phyloP scores from a whole-genome alignment of 2,113 vertebrate species.

The Ciconia boyciana region DNA sequence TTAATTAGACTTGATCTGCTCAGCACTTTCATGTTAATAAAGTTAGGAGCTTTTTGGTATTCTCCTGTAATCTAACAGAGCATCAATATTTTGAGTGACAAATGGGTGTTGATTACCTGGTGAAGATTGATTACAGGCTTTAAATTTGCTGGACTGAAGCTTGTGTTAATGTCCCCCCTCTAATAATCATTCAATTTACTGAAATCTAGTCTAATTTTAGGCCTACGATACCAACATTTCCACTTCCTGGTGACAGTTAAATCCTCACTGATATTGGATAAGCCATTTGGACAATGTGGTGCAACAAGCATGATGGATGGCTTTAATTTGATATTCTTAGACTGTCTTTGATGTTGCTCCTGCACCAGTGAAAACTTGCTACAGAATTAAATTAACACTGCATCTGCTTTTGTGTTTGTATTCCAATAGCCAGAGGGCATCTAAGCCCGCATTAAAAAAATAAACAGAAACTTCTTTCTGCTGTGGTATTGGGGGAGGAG shows the following conservation, averaged over 20 bases:
- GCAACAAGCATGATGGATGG: constrained; percentile 73
- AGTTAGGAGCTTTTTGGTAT: constrained; percentile 23
- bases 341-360: constrained; percentile 68
- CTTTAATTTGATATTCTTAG: constrained; percentile 77
- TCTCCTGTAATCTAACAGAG: constrained; percentile 18
- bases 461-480: not conserved
- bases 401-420: constrained; percentile 63
- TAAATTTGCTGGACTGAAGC: constrained; percentile 8
- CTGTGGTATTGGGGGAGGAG: not conserved
- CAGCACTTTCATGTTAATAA: constrained; percentile 39
- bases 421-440: constrained; percentile 45
- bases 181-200: constrained; percentile 56
- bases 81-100: constrained; percentile 52
- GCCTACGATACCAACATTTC: not conserved
- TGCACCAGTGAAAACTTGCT: constrained; percentile 61
- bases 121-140: constrained; percentile 41
- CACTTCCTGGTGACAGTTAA: constrained; percentile 40
- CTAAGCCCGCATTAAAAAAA: constrained; percentile 12
- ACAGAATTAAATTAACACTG: constrained; percentile 74
- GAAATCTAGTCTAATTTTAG: constrained; percentile 66
- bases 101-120: constrained; percentile 40
- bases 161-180: constrained; percentile 4
- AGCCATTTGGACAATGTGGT: constrained; percentile 52
- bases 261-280: constrained; percentile 62
- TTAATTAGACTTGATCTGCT: constrained; percentile 39